Conservation (phyloP, 1,140 invertebrate genomes). For the Hycleus cichorii region DNA sequence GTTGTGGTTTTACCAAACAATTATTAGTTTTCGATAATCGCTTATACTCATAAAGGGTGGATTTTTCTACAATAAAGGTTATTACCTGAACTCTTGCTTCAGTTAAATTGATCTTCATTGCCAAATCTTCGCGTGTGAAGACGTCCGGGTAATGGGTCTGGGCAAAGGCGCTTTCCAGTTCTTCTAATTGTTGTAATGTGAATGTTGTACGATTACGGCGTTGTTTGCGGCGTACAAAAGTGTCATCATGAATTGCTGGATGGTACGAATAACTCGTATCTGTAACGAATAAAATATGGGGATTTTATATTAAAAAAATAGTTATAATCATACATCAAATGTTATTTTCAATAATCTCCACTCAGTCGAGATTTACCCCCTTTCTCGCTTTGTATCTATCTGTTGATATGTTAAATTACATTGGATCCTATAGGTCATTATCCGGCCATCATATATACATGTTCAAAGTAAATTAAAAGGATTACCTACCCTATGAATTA, state of each 20-base stretch:
- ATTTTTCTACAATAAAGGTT: not conserved
- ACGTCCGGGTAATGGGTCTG: conserved; percentile 98
- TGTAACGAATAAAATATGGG: conserved; percentile 41
- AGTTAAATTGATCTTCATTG: conserved; percentile 97
- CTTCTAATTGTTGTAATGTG: conserved; percentile 92
- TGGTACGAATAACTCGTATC: conserved; percentile 86
- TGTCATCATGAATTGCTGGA: conserved; percentile 92
- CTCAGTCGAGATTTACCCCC: not conserved
- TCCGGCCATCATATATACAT: too few relatives aligned
- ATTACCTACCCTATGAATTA: conserved; percentile 2
- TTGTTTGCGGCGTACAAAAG: conserved; percentile 92
- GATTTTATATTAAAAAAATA: too few relatives aligned
- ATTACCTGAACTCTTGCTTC: conserved; percentile 94
- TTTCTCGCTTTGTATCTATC: too few relatives aligned
- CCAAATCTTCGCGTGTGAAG: conserved; percentile 93
- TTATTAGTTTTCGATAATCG: conserved; percentile 1
- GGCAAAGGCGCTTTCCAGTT: conserved; percentile 93
- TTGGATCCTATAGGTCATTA: too few relatives aligned
- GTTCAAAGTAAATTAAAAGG: conserved; percentile 7
- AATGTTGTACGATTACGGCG: conserved; percentile 94
- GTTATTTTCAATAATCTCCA: not conserved
- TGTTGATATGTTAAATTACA: too few relatives aligned
- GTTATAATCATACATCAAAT: too few relatives aligned
- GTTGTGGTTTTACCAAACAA: conserved; percentile 24
- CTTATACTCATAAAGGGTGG: too few relatives aligned